Evolutionary conservation across 2,888 invertebrate genomes (phyloP).

Genomic region (Lepidochrysops patricia): DNA sequence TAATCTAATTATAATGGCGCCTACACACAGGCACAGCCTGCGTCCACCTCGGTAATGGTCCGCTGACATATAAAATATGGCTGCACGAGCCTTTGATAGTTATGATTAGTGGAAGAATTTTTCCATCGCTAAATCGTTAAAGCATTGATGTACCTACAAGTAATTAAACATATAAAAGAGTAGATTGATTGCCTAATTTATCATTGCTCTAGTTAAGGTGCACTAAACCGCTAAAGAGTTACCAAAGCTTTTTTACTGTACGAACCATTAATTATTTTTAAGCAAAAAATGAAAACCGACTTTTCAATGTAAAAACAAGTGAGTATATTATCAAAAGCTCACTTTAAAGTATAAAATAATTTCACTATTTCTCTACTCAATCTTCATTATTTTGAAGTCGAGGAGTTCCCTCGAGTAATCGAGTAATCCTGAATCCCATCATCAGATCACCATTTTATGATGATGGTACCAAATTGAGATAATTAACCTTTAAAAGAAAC

Average conservation of each 20-base stretch:
- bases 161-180: neutral
- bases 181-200: neutral
- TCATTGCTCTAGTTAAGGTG: neutral
- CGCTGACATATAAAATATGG: conserved; percentile 8
- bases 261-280: neutral
- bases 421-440: too few species aligned
- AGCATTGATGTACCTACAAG: neutral
- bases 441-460: too few species aligned
- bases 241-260: neutral
- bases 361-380: too few species aligned
- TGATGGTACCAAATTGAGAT: too few species aligned
- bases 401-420: too few species aligned
- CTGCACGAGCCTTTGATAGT: neutral
- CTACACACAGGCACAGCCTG: neutral
- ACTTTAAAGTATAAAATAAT: too few species aligned
- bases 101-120: neutral
- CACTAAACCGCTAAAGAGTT: neutral
- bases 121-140: neutral
- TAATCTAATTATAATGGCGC: conserved; percentile 12
- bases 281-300: too few species aligned
- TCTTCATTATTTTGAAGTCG: too few species aligned
- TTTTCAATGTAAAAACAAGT: too few species aligned
- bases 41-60: neutral
- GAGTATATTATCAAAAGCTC: too few species aligned
- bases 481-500: too few species aligned